Base-by-base conservation (phyloP, 1,140 invertebrate genomes). In the Hestina assimilis region DNA sequence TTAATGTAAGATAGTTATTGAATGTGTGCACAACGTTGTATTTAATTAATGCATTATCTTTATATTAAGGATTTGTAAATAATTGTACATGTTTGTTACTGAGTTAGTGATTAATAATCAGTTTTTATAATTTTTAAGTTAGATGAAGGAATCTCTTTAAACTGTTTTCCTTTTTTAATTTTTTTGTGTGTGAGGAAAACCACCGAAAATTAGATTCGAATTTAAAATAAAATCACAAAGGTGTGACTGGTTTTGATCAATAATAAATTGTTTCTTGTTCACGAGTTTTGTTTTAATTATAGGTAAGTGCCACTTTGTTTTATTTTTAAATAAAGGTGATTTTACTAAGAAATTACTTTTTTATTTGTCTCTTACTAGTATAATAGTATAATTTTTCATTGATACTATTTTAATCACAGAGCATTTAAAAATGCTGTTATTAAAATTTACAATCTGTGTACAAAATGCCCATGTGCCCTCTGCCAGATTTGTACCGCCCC, bases 271-370 rank as follows among this genome's bases (percentile, higher is more conserved):
- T 40, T 50, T 33, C 28, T 19, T 50, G 21, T 33, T 24, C 28
- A 23, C 14, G 8, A 11, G 29, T 9, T 38, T 41, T 46, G 23
- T 59, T 59, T 51, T 50, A 40, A 31, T 38, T 52, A 17, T 38
- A 24, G 17, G 26, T 61, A 45, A 41, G 45, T 43, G 28, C 9
- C 46, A 33, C 29, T 52, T 28, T 51, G 43, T 46, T 61, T 56
- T 43, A 28, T 51, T 56, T 35, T 38, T 45, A 43, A 55, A 55
- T 60, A 60, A 60, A 54, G 14, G 40, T 53, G 31, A 54, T 38
- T 50, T 42, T 55, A 26, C 23, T 7, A 55, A 46, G 33, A 6
- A 2, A 9, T 23, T 9, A 3, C 5, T 45, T 42, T 33, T 45
- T 54, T 20, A 20, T 41, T 26, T 31, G 0, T 9, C 4, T 20